Conservation (phyloP, 2,113 vertebrate species). For the Ranitomeya variabilis region DNA sequence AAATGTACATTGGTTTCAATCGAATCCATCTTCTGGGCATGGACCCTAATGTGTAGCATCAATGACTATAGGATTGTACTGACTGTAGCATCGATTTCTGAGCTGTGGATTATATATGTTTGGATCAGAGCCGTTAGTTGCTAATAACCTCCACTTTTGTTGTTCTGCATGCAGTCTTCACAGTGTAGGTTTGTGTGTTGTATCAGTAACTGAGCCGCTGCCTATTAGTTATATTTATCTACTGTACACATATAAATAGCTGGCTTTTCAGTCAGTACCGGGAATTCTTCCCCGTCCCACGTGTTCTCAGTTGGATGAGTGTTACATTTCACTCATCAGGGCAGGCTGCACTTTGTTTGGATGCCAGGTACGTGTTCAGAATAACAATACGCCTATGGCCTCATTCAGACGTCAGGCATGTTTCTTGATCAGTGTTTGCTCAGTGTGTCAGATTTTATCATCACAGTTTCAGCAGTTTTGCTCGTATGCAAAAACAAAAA, state of each 20-base stretch:
- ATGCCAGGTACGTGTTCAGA: conserved; percentile 26
- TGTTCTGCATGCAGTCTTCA: neutral
- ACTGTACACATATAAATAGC: conserved; percentile 23
- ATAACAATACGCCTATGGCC: neutral
- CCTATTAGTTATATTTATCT: conserved; percentile 20
- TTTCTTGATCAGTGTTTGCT: too few species aligned
- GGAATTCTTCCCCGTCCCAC: conserved; percentile 23
- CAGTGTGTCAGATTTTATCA: too few species aligned
- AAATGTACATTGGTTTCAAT: neutral
- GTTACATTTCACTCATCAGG: conserved; percentile 3
- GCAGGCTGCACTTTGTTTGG: neutral
- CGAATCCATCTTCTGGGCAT: neutral
- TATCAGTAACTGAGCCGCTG: neutral
- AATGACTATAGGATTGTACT: neutral
- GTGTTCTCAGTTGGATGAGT: neutral
- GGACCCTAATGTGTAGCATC: neutral
- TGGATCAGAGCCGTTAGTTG: neutral
- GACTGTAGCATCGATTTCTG: neutral
- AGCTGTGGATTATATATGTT: neutral
- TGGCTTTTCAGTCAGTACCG: neutral
- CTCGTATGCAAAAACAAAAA: too few species aligned
- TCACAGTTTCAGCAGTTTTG: too few species aligned
- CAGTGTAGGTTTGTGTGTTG: neutral
- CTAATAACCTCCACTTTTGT: neutral
- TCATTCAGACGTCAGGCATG: too few species aligned